Percentiles rank a stretch among this genome's conserved stretches.
Evolutionary conservation across 2,113 vertebrate genomes (phyloP).

Genomic region (Oncorhynchus gorbuscha): DNA sequence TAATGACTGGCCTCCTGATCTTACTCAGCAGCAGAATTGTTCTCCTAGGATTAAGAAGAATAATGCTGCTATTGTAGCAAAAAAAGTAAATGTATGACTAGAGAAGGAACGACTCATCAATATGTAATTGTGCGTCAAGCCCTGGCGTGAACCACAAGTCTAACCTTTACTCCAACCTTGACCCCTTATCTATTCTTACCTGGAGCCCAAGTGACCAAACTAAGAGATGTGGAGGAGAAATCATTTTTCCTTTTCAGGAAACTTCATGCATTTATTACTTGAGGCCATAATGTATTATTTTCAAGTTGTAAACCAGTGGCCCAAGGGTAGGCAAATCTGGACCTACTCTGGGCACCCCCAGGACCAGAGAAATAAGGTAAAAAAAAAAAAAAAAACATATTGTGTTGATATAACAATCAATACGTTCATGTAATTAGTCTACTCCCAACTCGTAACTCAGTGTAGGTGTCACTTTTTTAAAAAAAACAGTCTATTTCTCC

Average conservation of each 20-base stretch:
- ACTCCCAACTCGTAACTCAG: too few relatives aligned
- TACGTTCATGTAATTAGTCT: too few relatives aligned
- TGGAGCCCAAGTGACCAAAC: background rate
- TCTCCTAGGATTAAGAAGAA: background rate
- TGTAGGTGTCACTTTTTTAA: too few relatives aligned
- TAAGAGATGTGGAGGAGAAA: background rate
- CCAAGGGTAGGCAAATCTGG: too few relatives aligned
- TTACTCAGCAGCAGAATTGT: background rate
- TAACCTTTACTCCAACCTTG: slow-evolving; percentile 49
- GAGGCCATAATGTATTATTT: too few relatives aligned
- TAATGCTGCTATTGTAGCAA: background rate
- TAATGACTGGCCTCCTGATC: background rate
- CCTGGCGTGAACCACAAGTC: slow-evolving; percentile 26
- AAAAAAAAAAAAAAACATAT: too few relatives aligned
- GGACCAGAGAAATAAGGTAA: too few relatives aligned
- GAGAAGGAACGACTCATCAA: background rate
- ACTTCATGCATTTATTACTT: background rate
- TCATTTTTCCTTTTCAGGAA: background rate
- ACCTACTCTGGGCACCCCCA: too few relatives aligned
- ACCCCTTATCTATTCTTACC: slow-evolving; percentile 46
- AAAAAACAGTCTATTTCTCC: background rate
- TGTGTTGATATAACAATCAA: too few relatives aligned
- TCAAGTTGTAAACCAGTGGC: too few relatives aligned
- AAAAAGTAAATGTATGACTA: background rate
- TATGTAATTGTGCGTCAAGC: slow-evolving; percentile 2